phyloP scores from a whole-genome alignment of 2,113 vertebrate species.

The Apus apus region DNA sequence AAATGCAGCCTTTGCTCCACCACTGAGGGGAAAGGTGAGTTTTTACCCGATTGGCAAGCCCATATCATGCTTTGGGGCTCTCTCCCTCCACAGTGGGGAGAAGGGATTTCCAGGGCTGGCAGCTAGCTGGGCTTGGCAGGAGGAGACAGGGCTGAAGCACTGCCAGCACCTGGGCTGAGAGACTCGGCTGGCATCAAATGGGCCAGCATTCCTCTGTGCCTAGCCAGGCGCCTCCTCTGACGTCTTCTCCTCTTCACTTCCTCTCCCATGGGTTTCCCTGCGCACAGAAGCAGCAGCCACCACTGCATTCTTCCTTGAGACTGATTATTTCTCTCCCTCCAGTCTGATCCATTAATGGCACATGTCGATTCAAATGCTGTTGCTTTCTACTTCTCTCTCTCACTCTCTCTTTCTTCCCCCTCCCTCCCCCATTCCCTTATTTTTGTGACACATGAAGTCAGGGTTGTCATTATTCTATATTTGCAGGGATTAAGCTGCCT shows the following conservation, averaged over 20 bases:
- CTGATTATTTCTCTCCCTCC: constrained; percentile 40
- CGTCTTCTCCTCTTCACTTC: neutral
- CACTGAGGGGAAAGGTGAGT: rapidly evolving
- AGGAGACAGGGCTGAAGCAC: rapidly evolving
- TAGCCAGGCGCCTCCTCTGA: neutral
- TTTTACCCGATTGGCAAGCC: neutral
- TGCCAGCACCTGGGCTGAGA: neutral
- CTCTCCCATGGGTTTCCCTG: neutral
- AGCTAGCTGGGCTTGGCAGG: neutral
- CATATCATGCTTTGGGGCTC: rapidly evolving
- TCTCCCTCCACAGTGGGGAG: neutral
- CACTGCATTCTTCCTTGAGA: neutral
- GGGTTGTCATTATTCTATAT: constrained; percentile 67
- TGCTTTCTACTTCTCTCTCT: constrained; percentile 13
- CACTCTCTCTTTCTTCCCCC: neutral
- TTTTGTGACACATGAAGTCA: constrained; percentile 55
- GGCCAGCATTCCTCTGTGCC: neutral
- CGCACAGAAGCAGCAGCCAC: neutral
- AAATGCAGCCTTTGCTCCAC: neutral
- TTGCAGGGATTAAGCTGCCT: constrained; percentile 64
- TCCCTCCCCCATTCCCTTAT: neutral
- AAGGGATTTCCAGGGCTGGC: neutral
- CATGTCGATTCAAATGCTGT: neutral
- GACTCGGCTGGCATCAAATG: neutral
- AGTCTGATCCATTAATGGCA: constrained; percentile 29